Evolutionary conservation across 2,797 vertebrate genomes (phyloP).

Genomic region (Hippocampus kuda): DNA sequence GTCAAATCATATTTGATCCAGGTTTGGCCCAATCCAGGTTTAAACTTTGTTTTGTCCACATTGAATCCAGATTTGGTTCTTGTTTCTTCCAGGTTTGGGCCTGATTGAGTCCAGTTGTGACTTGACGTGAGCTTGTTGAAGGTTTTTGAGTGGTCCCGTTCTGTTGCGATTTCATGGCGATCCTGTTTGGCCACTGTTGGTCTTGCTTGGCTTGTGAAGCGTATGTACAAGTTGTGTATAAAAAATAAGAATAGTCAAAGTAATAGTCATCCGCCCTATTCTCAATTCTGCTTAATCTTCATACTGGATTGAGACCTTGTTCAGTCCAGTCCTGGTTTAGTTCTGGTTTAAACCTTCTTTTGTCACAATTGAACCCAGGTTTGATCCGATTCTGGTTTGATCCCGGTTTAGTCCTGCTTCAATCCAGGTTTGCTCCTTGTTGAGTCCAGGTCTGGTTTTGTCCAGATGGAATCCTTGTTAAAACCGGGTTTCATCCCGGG

Average conservation of each 20-base stretch:
- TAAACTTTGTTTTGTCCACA: background rate
- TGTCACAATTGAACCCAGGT: background rate
- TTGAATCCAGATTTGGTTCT: background rate
- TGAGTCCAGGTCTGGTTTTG: background rate
- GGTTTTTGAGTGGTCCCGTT: background rate
- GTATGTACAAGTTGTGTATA: conserved; percentile 73
- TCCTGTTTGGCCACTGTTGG: background rate
- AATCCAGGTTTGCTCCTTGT: background rate
- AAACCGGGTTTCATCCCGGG: background rate
- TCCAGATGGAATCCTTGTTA: background rate
- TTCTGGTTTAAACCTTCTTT: too few species aligned
- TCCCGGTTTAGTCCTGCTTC: background rate
- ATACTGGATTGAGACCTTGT: conserved; percentile 60
- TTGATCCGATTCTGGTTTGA: background rate
- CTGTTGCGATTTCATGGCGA: background rate
- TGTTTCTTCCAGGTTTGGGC: conserved; percentile 54
- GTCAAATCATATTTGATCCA: background rate
- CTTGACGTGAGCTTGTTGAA: background rate
- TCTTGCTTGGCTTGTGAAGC: conserved; percentile 32
- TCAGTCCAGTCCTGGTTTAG: too few species aligned
- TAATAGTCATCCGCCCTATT: conserved; percentile 61
- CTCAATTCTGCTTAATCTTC: conserved; percentile 57
- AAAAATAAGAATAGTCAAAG: conserved; percentile 36
- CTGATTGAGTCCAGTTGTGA: conserved; percentile 59
- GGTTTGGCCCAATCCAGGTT: background rate